phyloP scores from a whole-genome alignment of 2,113 vertebrate species.

The Casuarius casuarius region DNA sequence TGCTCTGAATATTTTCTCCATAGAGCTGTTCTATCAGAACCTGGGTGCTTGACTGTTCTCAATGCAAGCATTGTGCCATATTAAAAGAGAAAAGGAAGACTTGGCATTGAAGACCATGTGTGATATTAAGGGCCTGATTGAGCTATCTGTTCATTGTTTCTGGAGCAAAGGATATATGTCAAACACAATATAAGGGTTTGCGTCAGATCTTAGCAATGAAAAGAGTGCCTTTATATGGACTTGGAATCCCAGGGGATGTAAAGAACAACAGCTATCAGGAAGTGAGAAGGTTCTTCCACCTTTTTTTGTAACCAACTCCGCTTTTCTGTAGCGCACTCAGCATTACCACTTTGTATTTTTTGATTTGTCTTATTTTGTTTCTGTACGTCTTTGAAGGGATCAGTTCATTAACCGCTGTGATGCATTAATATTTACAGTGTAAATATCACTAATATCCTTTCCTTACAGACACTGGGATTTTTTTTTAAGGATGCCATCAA shows the following conservation, averaged over 20 bases:
- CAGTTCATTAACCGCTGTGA: neutral
- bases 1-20: neutral
- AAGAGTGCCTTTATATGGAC: neutral
- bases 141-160: neutral
- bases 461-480: constrained; percentile 89
- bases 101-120: neutral
- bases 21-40: neutral
- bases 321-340: neutral
- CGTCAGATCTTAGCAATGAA: neutral
- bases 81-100: neutral
- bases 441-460: constrained; percentile 6
- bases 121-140: neutral
- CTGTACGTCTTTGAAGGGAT: neutral
- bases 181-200: neutral
- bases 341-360: neutral
- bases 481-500: constrained; percentile 96
- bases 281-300: neutral
- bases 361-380: neutral
- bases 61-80: neutral
- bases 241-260: rapidly evolving
- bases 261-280: neutral
- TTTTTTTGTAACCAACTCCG: neutral
- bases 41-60: neutral
- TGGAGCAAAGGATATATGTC: neutral
- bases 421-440: neutral